A percentile compares a stretch with the other conserved stretches of the same genome.
Evolutionary conservation across 2,888 invertebrate species (phyloP).

Genomic region (Campaea margaritaria): DNA sequence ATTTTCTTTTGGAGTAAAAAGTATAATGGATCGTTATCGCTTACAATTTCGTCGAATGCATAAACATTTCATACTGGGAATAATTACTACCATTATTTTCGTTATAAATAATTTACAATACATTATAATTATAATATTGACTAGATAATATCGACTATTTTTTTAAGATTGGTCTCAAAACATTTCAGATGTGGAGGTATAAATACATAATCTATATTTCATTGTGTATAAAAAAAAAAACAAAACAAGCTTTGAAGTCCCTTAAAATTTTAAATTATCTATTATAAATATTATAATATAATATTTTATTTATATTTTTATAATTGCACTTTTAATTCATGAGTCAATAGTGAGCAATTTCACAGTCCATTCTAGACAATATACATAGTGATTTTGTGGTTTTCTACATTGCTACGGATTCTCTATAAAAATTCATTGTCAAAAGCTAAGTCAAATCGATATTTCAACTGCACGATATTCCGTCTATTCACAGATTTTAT

Average conservation of each 20-base stretch:
- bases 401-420: background rate
- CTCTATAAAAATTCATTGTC: too few species aligned
- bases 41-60: background rate
- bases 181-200: background rate
- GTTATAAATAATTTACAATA: slow-evolving; percentile 9
- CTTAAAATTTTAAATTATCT: background rate
- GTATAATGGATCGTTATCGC: slow-evolving; percentile 3
- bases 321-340: background rate
- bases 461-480: too few species aligned
- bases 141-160: slow-evolving; percentile 27
- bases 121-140: slow-evolving; percentile 17
- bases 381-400: background rate
- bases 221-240: background rate
- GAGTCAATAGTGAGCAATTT: slow-evolving; percentile 5
- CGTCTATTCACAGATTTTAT: too few species aligned
- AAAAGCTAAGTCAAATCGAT: too few species aligned
- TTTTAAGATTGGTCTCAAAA: slow-evolving; percentile 17
- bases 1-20: too few species aligned
- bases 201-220: background rate
- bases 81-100: background rate
- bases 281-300: background rate
- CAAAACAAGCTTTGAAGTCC: slow-evolving; percentile 1
- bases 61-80: slow-evolving; percentile 1
- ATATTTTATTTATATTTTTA: background rate
- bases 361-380: slow-evolving; percentile 1